Evolutionary conservation across 1,140 invertebrate species (phyloP).

Genomic region (Prorops nasuta): DNA sequence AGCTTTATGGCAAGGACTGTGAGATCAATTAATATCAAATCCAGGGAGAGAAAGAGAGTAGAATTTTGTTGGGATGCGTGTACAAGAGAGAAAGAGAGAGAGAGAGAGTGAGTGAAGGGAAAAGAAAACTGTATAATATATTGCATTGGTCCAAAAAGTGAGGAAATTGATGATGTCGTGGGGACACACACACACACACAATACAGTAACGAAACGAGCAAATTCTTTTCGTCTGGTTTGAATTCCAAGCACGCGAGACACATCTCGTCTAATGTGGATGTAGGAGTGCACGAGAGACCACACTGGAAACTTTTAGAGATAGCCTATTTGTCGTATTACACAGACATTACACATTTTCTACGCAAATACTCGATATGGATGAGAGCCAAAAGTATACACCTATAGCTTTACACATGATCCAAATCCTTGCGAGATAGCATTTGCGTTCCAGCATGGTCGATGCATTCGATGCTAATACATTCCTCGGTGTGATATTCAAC

Average conservation of each 20-base stretch:
- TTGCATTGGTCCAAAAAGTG: not conserved
- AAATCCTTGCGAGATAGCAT: too few relatives aligned
- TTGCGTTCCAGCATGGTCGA: not conserved
- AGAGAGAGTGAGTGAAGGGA: not conserved
- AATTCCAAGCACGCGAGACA: slow-evolving; percentile 22
- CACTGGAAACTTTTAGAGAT: too few relatives aligned
- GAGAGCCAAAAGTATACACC: too few relatives aligned
- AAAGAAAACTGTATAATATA: not conserved
- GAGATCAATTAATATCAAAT: too few relatives aligned
- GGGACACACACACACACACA: not conserved
- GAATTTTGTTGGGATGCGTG: not conserved
- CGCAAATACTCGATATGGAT: not conserved
- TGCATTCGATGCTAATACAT: not conserved
- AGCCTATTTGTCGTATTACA: slow-evolving; percentile 13
- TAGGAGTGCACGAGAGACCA: too few relatives aligned
- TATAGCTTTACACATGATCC: too few relatives aligned
- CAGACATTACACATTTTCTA: slow-evolving; percentile 6
- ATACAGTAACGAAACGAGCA: not conserved
- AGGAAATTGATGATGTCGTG: slow-evolving; percentile 14
- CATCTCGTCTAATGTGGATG: too few relatives aligned
- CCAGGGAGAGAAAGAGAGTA: too few relatives aligned
- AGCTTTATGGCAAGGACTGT: too few relatives aligned
- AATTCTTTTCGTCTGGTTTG: not conserved
- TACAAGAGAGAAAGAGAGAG: not conserved
- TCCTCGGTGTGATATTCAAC: slow-evolving; percentile 1